phyloP scores from a whole-genome alignment of 2,113 vertebrate genomes.

The Podarcis raffonei region DNA sequence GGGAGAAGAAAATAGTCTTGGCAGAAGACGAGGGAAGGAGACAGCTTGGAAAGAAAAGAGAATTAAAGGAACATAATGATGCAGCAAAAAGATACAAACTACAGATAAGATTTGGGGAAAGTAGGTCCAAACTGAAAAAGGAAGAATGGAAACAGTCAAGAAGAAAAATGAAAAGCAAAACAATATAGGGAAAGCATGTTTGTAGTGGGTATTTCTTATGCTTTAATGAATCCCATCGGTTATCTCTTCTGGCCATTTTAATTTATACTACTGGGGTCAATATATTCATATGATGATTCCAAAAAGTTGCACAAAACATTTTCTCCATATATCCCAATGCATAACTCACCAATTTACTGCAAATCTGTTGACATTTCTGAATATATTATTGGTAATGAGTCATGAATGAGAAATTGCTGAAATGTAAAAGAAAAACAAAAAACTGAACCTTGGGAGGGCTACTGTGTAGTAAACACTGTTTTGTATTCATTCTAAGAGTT shows the following conservation, averaged over 20 bases:
- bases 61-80: not conserved
- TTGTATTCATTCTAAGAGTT: constrained; percentile 27
- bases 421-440: not conserved
- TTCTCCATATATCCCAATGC: constrained; percentile 18
- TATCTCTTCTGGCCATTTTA: constrained; percentile 16
- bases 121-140: not conserved
- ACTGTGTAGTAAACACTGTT: constrained; percentile 23
- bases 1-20: not conserved
- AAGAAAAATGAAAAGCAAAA: not conserved
- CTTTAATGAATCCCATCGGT: constrained; percentile 11
- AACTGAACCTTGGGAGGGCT: not conserved
- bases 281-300: not conserved
- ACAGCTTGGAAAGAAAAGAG: not conserved
- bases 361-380: constrained; percentile 36
- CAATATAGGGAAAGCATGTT: not conserved
- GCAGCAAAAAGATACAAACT: not conserved
- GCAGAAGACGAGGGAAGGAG: not conserved
- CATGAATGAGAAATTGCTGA: constrained; percentile 31
- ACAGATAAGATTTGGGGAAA: not conserved
- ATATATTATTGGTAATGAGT: constrained; percentile 39
- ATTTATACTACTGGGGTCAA: constrained; percentile 30
- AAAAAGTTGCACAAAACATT: not conserved
- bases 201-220: constrained; percentile 11
- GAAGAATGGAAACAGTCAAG: not conserved
- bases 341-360: constrained; percentile 23